Conservation (phyloP, 2,113 vertebrate species). For the Seriola quinqueradiata region DNA sequence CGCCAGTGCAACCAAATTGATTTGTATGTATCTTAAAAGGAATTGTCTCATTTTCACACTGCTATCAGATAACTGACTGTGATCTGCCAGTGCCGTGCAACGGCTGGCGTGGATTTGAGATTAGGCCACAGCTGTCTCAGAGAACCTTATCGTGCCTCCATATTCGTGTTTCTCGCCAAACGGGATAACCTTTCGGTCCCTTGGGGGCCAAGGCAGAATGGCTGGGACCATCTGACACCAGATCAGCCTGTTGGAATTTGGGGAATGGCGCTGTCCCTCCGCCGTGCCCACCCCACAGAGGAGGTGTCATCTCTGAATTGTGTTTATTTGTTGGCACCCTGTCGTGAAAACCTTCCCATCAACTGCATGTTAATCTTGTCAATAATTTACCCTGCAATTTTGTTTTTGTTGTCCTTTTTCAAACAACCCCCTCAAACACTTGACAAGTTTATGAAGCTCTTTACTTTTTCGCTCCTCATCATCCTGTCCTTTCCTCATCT, state of each 20-base stretch:
- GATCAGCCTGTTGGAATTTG: constrained; percentile 84
- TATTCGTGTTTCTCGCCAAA: constrained; percentile 76
- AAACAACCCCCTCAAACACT: constrained; percentile 22
- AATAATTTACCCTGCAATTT: constrained; percentile 83
- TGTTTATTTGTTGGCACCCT: constrained; percentile 97
- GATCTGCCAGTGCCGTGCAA: constrained; percentile 57
- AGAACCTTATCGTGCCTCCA: constrained; percentile 69
- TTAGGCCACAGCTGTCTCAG: constrained; percentile 79
- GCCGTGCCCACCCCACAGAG: constrained; percentile 47
- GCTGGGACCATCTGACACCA: constrained; percentile 79
- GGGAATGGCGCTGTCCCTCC: constrained; percentile 78
- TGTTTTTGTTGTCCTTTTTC: constrained; percentile 70
- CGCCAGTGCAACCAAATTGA: constrained; percentile 42
- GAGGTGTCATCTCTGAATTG: constrained; percentile 89
- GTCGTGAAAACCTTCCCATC: constrained; percentile 92
- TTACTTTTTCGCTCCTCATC: constrained; percentile 58
- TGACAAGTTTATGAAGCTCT: constrained; percentile 77
- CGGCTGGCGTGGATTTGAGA: constrained; percentile 78
- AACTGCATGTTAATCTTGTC: constrained; percentile 96
- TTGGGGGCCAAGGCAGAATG: constrained; percentile 55
- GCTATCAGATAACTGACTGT: constrained; percentile 75
- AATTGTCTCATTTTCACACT: constrained; percentile 79
- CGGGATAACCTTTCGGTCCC: constrained; percentile 78
- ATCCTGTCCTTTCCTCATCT: constrained; percentile 11
- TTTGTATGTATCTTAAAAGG: constrained; percentile 71